These are phyloP conservation scores for Microchirus variegatus DNA, from an alignment of 2,797 vertebrate genomes.

Conservation along the genomic window DNA sequence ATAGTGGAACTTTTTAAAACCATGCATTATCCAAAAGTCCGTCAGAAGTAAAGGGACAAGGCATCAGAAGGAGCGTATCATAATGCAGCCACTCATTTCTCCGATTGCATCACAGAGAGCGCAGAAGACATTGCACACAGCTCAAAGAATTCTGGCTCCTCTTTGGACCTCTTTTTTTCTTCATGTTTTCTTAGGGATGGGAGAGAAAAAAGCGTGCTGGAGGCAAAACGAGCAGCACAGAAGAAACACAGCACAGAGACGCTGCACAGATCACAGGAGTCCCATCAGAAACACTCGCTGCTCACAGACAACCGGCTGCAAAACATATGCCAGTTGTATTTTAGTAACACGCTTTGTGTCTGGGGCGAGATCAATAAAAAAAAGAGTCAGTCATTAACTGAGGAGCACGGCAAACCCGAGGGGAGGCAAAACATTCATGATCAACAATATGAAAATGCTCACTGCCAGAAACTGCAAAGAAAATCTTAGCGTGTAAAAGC, in stretches of 20 bases:
- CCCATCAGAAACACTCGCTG: slow-evolving; percentile 53
- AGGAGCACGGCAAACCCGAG: slow-evolving; percentile 25
- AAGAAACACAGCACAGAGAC: slow-evolving; percentile 39
- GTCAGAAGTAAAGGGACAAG: slow-evolving; percentile 27
- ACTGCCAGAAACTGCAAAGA: slow-evolving; percentile 11
- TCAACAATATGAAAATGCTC: slow-evolving; percentile 20
- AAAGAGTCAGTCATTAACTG: slow-evolving; percentile 38
- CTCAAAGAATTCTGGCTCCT: slow-evolving; percentile 39
- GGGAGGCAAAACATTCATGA: slow-evolving; percentile 38
- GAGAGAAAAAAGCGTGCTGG: slow-evolving; percentile 34
- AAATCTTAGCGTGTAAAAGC: slow-evolving; percentile 18
- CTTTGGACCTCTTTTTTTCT: slow-evolving; percentile 33
- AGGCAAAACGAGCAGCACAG: slow-evolving; percentile 31
- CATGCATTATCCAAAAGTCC: slow-evolving; percentile 15
- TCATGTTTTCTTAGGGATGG: slow-evolving; percentile 28
- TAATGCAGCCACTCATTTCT: slow-evolving; percentile 24
- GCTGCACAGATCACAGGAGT: slow-evolving; percentile 52
- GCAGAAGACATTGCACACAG: slow-evolving; percentile 17
- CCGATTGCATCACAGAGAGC: slow-evolving; percentile 37
- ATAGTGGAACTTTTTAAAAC: slow-evolving; percentile 10
- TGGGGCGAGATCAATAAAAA: slow-evolving; percentile 35
- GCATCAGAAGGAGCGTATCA: slow-evolving; percentile 26
- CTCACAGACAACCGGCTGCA: slow-evolving; percentile 39
- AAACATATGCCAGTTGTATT: slow-evolving; percentile 52
- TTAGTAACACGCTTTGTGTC: slow-evolving; percentile 38